These are phyloP conservation scores for Eupithecia abbreviata DNA, from an alignment of 2,888 invertebrate genomes.

Conservation along the genomic window DNA sequence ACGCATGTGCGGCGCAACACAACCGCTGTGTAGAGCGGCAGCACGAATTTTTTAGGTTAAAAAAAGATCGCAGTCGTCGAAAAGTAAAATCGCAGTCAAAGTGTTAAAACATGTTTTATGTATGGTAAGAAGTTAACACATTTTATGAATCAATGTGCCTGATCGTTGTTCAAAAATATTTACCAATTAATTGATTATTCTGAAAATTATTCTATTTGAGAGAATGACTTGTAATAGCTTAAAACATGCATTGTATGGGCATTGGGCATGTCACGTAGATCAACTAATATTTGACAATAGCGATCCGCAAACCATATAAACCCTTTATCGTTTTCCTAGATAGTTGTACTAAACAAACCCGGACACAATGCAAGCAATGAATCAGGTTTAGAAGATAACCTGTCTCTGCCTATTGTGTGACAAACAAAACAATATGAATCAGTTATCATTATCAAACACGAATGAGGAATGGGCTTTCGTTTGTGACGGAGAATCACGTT, in stretches of 20 bases:
- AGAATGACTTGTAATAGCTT: too few species aligned
- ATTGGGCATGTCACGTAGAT: not conserved
- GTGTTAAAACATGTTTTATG: too few species aligned
- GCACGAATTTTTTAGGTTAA: too few species aligned
- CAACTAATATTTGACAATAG: not conserved
- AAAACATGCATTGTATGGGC: not conserved
- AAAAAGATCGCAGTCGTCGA: too few species aligned
- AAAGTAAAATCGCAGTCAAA: too few species aligned
- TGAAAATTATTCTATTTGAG: too few species aligned
- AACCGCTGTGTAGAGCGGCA: too few species aligned
- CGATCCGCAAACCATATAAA: not conserved
- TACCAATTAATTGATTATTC: too few species aligned
- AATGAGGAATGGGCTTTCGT: conserved; percentile 10
- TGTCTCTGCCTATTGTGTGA: conserved; percentile 42
- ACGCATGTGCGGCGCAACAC: too few species aligned
- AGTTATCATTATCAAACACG: conserved; percentile 25
- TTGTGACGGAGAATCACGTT: not conserved
- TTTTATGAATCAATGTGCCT: too few species aligned
- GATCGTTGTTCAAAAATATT: too few species aligned
- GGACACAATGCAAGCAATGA: conserved; percentile 47
- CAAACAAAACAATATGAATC: conserved; percentile 50
- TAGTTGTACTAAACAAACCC: conserved; percentile 18
- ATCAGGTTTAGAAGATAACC: conserved; percentile 50
- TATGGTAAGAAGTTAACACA: too few species aligned
- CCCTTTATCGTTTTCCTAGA: not conserved